Evolutionary conservation across 2,888 invertebrate genomes (phyloP).

Genomic region (Gymnosoma rotundatum): DNA sequence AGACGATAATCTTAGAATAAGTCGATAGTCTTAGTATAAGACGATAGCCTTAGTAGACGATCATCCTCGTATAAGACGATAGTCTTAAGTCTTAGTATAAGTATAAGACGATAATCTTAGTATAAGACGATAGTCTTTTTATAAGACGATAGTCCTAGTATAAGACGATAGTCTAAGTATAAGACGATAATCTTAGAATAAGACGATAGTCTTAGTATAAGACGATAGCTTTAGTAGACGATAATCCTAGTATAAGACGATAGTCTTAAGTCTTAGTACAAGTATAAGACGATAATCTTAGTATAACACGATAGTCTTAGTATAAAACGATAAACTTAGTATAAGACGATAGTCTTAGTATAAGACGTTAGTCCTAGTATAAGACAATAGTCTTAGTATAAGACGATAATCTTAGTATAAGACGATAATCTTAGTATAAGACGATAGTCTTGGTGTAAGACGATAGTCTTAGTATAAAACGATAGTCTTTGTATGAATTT

Average conservation of each 20-base stretch:
- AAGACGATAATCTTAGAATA: not conserved
- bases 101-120: too few species aligned
- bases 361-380: not conserved
- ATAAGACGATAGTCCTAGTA: not conserved
- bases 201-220: too few species aligned
- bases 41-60: too few species aligned
- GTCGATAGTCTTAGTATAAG: too few species aligned
- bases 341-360: not conserved
- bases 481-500: too few species aligned
- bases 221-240: too few species aligned
- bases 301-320: not conserved
- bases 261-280: not conserved
- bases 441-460: not conserved
- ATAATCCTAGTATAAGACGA: too few species aligned
- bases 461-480: not conserved
- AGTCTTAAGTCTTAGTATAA: too few species aligned
- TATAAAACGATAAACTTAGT: not conserved
- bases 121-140: not conserved
- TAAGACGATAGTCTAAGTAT: not conserved
- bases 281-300: not conserved
- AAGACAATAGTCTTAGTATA: not conserved
- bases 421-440: not conserved
- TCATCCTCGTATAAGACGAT: too few species aligned
- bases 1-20: too few species aligned
- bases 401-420: not conserved